Conservation (phyloP, 2,797 vertebrate genomes). For the Oryzias dopingdopingensis region DNA sequence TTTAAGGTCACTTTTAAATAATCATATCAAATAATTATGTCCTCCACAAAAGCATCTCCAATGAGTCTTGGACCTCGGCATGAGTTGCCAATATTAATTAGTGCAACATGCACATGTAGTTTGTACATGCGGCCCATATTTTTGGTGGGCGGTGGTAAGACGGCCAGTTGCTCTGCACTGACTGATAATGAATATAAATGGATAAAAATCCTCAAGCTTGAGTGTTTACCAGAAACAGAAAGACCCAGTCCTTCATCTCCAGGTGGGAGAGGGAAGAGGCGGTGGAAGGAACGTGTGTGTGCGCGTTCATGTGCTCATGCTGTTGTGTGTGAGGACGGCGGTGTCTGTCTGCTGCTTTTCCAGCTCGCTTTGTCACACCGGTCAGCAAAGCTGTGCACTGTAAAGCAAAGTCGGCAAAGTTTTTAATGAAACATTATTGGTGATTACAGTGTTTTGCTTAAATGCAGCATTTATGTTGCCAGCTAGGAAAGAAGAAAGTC, state of each 20-base stretch:
- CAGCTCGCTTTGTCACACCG: too few species aligned
- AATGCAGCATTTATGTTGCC: too few species aligned
- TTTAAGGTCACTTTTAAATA: conserved; percentile 6
- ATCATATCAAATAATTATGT: conserved; percentile 6
- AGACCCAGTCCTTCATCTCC: conserved; percentile 48
- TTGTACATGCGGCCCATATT: conserved; percentile 54
- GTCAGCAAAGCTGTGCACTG: too few species aligned
- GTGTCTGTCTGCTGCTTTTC: too few species aligned
- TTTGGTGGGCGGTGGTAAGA: conserved; percentile 62
- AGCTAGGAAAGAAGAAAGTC: too few species aligned
- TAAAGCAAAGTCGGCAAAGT: too few species aligned
- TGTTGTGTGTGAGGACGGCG: too few species aligned
- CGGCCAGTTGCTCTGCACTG: conserved; percentile 43
- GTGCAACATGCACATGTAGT: conserved; percentile 29
- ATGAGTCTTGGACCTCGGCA: conserved; percentile 9
- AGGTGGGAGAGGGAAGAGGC: conserved; percentile 43
- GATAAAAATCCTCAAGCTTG: conserved; percentile 54
- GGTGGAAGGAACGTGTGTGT: conserved; percentile 63
- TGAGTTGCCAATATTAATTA: conserved; percentile 46
- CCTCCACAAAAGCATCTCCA: neutral
- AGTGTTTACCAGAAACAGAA: conserved; percentile 46
- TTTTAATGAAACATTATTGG: too few species aligned
- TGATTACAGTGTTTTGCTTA: too few species aligned
- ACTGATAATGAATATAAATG: conserved; percentile 61
- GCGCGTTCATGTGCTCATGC: conserved; percentile 15